These are phyloP conservation scores for Nothoprocta pentlandii DNA, from an alignment of 2,113 vertebrate species.

Conservation along the genomic window DNA sequence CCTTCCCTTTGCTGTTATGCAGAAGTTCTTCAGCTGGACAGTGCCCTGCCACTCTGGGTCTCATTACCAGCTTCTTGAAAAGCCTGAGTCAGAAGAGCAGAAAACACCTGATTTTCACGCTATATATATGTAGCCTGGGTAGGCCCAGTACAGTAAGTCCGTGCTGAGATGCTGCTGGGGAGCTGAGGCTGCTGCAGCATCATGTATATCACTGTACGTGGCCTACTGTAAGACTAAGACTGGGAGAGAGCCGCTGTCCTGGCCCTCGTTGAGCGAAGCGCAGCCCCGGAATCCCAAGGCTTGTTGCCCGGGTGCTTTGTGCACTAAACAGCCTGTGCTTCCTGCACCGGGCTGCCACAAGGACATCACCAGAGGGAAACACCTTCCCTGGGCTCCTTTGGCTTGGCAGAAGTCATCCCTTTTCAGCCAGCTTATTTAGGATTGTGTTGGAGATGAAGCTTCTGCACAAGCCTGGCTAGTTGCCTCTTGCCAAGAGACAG, in stretches of 20 bases:
- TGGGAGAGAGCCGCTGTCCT: neutral
- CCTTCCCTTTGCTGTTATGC: neutral
- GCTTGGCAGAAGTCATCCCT: neutral
- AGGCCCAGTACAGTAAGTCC: neutral
- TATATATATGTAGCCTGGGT: neutral
- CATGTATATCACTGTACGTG: neutral
- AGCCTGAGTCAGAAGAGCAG: neutral
- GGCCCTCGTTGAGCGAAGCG: neutral
- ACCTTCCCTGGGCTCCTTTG: neutral
- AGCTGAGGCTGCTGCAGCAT: neutral
- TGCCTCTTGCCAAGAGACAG: neutral
- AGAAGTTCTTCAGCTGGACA: neutral
- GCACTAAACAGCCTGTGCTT: neutral
- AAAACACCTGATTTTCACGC: neutral
- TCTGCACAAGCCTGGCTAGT: neutral
- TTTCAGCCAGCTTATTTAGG: neutral
- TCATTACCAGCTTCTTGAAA: neutral
- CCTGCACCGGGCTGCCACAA: neutral
- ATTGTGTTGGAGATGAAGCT: neutral
- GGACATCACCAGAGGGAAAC: neutral
- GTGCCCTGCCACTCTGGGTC: neutral
- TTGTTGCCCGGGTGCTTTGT: neutral
- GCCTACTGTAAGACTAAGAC: neutral
- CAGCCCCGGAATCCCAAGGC: neutral
- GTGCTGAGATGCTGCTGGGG: neutral